Conservation (phyloP, 2,113 vertebrate species). For the Rhagologus leucostigma region DNA sequence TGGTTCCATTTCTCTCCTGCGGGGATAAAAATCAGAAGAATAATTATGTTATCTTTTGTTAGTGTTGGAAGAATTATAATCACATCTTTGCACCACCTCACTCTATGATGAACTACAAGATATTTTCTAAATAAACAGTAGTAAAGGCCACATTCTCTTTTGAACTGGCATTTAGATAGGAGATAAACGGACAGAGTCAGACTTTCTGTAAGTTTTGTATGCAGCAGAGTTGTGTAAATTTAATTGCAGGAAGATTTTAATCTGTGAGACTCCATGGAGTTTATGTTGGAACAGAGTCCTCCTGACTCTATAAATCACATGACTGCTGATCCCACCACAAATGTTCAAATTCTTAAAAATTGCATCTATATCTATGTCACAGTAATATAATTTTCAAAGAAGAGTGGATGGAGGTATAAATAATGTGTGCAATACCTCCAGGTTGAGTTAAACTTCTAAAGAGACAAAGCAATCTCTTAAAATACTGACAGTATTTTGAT, state of each 20-base stretch:
- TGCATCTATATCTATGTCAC: not conserved
- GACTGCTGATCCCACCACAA: not conserved
- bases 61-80: constrained; percentile 26
- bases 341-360: not conserved
- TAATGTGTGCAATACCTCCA: not conserved
- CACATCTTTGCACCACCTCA: not conserved
- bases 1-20: not conserved
- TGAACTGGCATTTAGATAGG: not conserved
- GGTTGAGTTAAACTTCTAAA: not conserved
- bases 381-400: not conserved
- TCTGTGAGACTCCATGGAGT: not conserved
- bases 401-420: not conserved
- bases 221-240: not conserved
- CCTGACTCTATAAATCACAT: not conserved
- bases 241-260: not conserved
- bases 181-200: not conserved
- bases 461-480: not conserved
- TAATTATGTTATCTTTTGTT: constrained; percentile 35
- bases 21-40: constrained; percentile 26
- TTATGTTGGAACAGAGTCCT: not conserved
- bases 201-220: not conserved
- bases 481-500: not conserved
- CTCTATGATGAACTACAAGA: not conserved
- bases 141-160: not conserved
- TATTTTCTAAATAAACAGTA: not conserved